Evolutionary conservation across 2,888 invertebrate genomes (phyloP).

Genomic region (Platycheirus rosarum): DNA sequence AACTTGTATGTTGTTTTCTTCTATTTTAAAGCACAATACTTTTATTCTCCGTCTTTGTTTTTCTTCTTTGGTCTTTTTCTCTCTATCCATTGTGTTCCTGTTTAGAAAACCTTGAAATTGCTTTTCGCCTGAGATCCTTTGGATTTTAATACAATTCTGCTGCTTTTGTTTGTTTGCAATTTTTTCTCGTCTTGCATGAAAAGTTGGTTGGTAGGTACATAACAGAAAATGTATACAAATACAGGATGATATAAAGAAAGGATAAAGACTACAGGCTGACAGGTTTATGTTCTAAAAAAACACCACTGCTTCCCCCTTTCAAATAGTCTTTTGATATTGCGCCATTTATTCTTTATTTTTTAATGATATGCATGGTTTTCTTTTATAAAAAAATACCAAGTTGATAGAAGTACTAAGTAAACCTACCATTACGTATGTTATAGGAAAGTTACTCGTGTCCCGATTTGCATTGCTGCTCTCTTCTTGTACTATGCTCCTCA

Average conservation of each 20-base stretch:
- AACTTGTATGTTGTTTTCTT: slow-evolving; percentile 31
- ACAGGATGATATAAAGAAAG: slow-evolving; percentile 24
- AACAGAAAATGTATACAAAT: slow-evolving; percentile 25
- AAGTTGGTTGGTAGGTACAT: not conserved
- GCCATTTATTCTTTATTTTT: slow-evolving; percentile 41
- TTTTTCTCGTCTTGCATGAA: slow-evolving; percentile 39
- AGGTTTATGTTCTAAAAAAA: slow-evolving; percentile 50
- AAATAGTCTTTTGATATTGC: slow-evolving; percentile 57
- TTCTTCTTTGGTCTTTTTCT: slow-evolving; percentile 29
- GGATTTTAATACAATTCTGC: slow-evolving; percentile 23
- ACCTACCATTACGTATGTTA: not conserved
- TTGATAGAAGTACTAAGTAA: too few species aligned
- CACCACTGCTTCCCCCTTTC: slow-evolving; percentile 46
- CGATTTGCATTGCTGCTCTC: slow-evolving; percentile 67
- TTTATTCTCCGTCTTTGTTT: slow-evolving; percentile 31
- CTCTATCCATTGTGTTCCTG: slow-evolving; percentile 51
- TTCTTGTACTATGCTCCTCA: not conserved
- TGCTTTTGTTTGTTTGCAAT: slow-evolving; percentile 37
- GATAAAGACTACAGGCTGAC: slow-evolving; percentile 33
- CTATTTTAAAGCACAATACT: slow-evolving; percentile 28
- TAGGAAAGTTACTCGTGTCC: slow-evolving; percentile 34
- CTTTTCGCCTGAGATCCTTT: slow-evolving; percentile 58
- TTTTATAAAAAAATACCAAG: not conserved
- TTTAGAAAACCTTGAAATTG: slow-evolving; percentile 71
- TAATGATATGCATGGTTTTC: slow-evolving; percentile 1